These are phyloP conservation scores for Miichthys miiuy DNA, from an alignment of 2,797 vertebrate species.

Conservation along the genomic window DNA sequence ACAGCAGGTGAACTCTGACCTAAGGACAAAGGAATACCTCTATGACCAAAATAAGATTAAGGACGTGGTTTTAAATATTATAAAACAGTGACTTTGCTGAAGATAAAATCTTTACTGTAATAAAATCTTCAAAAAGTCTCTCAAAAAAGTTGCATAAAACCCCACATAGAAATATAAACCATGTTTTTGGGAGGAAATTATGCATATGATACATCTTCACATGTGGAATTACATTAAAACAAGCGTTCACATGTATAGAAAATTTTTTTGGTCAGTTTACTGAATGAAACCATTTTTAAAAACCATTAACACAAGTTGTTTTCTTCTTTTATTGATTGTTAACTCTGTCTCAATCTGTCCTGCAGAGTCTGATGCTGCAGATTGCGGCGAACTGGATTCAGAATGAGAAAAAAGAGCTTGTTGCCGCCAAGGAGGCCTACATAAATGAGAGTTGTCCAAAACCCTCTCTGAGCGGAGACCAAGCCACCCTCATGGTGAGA, in stretches of 20 bases:
- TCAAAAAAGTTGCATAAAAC: no score
- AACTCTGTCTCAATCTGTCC: neutral
- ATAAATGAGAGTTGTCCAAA: constrained; percentile 62
- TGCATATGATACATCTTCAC: neutral
- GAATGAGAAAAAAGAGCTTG: constrained; percentile 68
- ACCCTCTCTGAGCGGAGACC: constrained; percentile 61
- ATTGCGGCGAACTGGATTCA: constrained; percentile 71
- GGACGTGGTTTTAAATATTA: no score
- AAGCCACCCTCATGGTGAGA: constrained; percentile 77
- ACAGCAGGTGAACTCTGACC: no score
- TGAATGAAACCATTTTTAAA: neutral
- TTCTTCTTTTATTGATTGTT: neutral
- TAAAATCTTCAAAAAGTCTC: neutral
- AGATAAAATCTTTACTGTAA: no score
- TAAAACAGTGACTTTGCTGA: no score
- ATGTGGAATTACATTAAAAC: neutral
- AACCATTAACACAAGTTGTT: no score
- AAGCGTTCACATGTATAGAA: neutral
- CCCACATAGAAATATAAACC: no score
- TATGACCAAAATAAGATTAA: neutral
- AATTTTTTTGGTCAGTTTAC: neutral
- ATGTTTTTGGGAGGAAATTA: neutral
- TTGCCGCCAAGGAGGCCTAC: constrained; percentile 61
- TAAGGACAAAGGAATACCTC: neutral
- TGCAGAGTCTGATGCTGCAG: constrained; percentile 86